Evolutionary conservation across 2,888 invertebrate species (phyloP), one percentile per base, ranked within the genome.

Genomic region (Schizaphis graminum): DNA sequence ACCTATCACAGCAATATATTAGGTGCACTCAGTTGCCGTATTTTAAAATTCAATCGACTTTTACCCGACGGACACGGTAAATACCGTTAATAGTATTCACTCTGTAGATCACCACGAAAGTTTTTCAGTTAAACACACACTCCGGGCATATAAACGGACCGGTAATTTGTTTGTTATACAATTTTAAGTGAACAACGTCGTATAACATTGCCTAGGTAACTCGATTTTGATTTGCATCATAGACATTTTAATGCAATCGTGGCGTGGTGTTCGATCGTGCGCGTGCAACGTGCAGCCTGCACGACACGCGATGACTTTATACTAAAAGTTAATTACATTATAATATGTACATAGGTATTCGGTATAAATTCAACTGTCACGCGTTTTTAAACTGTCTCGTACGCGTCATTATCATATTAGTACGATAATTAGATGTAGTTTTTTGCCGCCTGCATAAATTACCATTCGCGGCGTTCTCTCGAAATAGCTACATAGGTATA

Each of bases 371-470:
- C 67, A 67, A 67, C 67, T 67, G n/a, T 67, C 56, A 26, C 56
- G 35, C 53, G n/a, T 67, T 49, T 47, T 44, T 61, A 90, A 61
- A 90, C 56, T n/a, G 11, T 90, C n/a, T 26, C 56, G 8, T 57
- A 41, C n/a, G 35, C 8, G 10, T 47, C n/a, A 61, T 61, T 61
- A n/a, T 1, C 61, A 61, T 90, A 44, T 28, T 47, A 87, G 21
- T 85, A 26, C 26, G n/a, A 35, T 67, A 35, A 24, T 53, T 56
- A 5, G 44, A 41, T 44, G 44, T 26, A 41, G 85, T 41, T 44
- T 85, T 85, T 41, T 24, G 35, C 21, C 89, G 61, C 61, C n/a
- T 47, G 47, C 28, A 90, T 61, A 47, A 67, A 90, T 90, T 61
- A 67, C 89, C 41, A 11, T 89, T 89, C 26, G 10, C 67, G 28